Conservation (phyloP, 2,113 vertebrate species). For the Zapornia atra region DNA sequence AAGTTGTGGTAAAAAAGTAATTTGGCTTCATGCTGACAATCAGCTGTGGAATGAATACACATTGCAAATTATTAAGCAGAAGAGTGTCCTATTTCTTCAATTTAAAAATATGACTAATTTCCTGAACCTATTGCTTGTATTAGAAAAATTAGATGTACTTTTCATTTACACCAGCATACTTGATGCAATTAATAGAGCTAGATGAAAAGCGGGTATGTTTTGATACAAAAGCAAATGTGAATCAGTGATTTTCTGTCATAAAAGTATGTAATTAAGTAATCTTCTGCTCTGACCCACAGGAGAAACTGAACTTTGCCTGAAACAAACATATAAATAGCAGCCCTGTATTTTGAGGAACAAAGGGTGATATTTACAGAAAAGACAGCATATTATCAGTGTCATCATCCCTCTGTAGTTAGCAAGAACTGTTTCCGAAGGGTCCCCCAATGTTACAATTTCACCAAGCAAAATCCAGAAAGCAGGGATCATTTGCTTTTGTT, state of each 20-base stretch:
- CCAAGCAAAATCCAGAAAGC: neutral
- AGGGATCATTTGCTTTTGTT: neutral
- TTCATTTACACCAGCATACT: neutral
- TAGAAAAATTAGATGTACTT: neutral
- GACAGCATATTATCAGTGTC: constrained; percentile 47
- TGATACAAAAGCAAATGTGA: neutral
- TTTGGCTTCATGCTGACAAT: neutral
- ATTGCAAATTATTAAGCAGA: neutral
- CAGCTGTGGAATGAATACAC: neutral
- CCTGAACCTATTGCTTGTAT: neutral
- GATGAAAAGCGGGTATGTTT: neutral
- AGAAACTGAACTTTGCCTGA: neutral
- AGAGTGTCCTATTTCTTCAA: neutral
- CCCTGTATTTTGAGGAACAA: neutral
- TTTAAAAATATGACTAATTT: neutral
- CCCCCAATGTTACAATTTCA: neutral
- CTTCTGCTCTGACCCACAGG: neutral
- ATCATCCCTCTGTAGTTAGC: neutral
- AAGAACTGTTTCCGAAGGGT: neutral
- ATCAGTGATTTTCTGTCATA: neutral
- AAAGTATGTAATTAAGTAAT: constrained; percentile 13
- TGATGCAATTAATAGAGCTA: neutral
- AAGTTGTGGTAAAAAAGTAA: neutral
- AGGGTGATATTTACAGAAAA: constrained; percentile 11
- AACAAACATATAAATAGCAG: neutral